phyloP scores from a whole-genome alignment of 2,113 vertebrate species.

The Paradisaea rubra region DNA sequence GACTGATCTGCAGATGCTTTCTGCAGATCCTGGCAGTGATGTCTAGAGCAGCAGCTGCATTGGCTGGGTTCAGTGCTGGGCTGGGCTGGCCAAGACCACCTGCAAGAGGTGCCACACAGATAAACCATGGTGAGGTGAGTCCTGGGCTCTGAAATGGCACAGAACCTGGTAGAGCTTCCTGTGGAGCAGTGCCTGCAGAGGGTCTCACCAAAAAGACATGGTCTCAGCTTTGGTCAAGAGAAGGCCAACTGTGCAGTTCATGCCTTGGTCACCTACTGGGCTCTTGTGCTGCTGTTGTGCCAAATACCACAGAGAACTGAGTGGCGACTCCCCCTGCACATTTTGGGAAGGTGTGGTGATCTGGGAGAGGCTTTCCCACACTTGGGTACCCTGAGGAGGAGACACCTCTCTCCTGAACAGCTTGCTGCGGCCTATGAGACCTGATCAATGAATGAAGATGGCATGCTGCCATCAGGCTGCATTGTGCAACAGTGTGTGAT shows the following conservation, averaged over 20 bases:
- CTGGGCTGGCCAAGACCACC: background rate
- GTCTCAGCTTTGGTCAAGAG: background rate
- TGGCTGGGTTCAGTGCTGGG: background rate
- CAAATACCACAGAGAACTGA: background rate
- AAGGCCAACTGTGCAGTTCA: background rate
- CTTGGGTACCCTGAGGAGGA: background rate
- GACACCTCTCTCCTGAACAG: background rate
- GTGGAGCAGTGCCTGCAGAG: accelerated
- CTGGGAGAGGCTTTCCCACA: constrained; percentile 8
- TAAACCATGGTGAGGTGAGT: background rate
- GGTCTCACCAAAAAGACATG: background rate
- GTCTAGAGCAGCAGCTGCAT: background rate
- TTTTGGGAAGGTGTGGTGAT: background rate
- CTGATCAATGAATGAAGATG: constrained; percentile 49
- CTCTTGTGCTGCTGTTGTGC: background rate
- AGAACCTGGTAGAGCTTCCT: background rate
- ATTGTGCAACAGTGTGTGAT: constrained; percentile 48
- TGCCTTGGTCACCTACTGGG: background rate
- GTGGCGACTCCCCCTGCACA: background rate
- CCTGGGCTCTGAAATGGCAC: background rate
- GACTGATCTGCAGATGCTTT: background rate
- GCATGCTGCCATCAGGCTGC: background rate
- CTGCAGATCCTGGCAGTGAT: background rate
- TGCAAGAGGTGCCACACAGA: background rate
- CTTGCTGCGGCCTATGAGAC: background rate